Percentiles rank a stretch among this genome's conserved stretches.
Conservation (phyloP, 1,140 invertebrate species). For the Zaprionus nigranus region DNA sequence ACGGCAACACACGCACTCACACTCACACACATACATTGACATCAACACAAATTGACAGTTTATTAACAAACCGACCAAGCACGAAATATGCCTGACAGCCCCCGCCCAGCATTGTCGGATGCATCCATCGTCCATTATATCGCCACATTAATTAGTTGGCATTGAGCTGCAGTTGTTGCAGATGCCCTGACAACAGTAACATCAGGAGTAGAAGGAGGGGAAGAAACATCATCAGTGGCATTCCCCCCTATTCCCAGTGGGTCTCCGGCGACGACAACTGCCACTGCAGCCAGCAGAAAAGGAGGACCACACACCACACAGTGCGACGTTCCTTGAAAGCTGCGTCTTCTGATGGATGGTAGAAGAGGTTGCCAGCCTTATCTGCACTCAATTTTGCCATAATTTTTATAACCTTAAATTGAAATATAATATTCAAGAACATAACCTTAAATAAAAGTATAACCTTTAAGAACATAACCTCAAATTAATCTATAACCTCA, state of each 20-base stretch:
- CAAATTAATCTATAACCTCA: no score
- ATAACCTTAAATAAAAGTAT: background rate
- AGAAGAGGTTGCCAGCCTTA: background rate
- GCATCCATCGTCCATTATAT: slow-evolving; percentile 69
- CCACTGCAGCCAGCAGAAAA: slow-evolving; percentile 2
- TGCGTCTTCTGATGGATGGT: no score
- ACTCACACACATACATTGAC: slow-evolving; percentile 15
- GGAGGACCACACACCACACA: background rate
- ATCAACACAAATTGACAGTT: slow-evolving; percentile 70
- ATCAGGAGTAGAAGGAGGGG: background rate
- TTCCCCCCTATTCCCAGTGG: slow-evolving; percentile 47
- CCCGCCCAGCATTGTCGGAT: slow-evolving; percentile 18
- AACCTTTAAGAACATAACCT: no score
- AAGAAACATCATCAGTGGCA: slow-evolving; percentile 19
- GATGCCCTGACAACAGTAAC: slow-evolving; percentile 16
- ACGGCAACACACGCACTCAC: slow-evolving; percentile 20
- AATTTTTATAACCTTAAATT: background rate
- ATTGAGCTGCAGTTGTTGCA: slow-evolving; percentile 63
- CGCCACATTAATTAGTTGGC: slow-evolving; percentile 76
- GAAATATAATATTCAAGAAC: background rate
- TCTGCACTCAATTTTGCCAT: background rate
- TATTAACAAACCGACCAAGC: slow-evolving; percentile 73
- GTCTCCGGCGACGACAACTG: slow-evolving; percentile 21
- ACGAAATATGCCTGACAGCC: slow-evolving; percentile 67
- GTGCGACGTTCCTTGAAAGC: background rate